phyloP scores from a whole-genome alignment of 2,888 invertebrate genomes.

The Glomeris marginata region DNA sequence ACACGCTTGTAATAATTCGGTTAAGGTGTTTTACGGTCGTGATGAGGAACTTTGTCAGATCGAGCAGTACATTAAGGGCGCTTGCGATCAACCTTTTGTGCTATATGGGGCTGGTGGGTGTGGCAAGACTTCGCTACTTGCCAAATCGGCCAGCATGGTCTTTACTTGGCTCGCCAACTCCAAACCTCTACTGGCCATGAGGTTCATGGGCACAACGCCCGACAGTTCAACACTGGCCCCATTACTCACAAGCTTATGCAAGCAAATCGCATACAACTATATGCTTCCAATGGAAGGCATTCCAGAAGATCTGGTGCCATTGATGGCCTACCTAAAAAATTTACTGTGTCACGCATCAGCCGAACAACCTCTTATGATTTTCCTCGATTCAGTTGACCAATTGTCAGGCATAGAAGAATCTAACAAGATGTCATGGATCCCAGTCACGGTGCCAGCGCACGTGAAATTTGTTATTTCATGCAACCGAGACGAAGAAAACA shows the following conservation, averaged over 20 bases:
- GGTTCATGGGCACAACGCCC: constrained; percentile 93
- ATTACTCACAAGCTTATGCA: constrained; percentile 84
- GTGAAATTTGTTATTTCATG: constrained; percentile 84
- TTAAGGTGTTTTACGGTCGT: constrained; percentile 83
- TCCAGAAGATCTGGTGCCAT: constrained; percentile 87
- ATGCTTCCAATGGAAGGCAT: constrained; percentile 83
- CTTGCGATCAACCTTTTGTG: constrained; percentile 71
- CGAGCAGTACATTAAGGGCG: constrained; percentile 61
- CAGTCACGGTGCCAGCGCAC: constrained; percentile 48
- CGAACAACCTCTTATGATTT: constrained; percentile 74
- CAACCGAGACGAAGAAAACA: constrained; percentile 72
- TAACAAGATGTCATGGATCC: constrained; percentile 43
- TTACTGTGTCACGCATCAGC: constrained; percentile 63
- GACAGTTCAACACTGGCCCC: constrained; percentile 91
- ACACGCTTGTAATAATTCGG: constrained; percentile 87
- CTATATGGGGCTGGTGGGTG: constrained; percentile 93
- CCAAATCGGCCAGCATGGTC: constrained; percentile 73
- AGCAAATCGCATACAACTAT: constrained; percentile 86
- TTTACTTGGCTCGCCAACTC: constrained; percentile 33
- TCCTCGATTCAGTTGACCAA: constrained; percentile 93
- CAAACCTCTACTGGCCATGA: constrained; percentile 68
- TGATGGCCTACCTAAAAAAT: constrained; percentile 92
- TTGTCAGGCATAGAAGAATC: constrained; percentile 86
- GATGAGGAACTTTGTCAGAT: constrained; percentile 69
- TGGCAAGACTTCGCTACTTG: constrained; percentile 89